Evolutionary conservation across 2,888 invertebrate genomes (phyloP), one percentile per base, ranked within the genome.

Genomic region (Synanthedon andrenaeformis): DNA sequence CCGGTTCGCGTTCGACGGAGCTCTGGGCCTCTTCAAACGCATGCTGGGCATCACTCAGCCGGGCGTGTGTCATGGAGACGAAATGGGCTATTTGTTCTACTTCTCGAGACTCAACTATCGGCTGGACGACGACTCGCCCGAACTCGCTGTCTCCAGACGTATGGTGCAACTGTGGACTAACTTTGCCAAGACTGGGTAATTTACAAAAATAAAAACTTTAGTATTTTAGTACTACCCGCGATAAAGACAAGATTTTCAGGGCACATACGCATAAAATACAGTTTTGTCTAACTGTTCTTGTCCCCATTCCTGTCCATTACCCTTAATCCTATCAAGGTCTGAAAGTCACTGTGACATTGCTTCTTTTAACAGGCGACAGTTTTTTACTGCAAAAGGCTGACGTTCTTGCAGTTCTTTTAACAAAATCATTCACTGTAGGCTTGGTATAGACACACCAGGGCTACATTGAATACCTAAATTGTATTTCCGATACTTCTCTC

Each of bases 141-240:
- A 91, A 62, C 79, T 89, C 5, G 82, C 82, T 42, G 90, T 91
- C 1, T 90, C 90, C 49, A 84, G 82, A 57, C 82, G 89, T 42
- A 90, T 91, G 90, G 86, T 90, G 1, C 89, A 89, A 62, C 82
- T 91, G 89, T 91, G 91, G 91, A 89, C 91, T 28, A 90, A 91
- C 70, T 91, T 91, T 59, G 91, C 91, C 41, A 91, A 90, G 74
- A 90, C 88, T 58, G 91, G 91, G 91, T 91, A 66, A 79, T 76
- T 67, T 3, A n/a, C 13, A 45, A 45, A 45, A 45, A 35, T 3
- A 35, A 35, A 35, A 2, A 1, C 6, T 6, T 28, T 14, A 53
- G 42, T 42, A 49, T 52, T 45, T 52, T 42, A 12, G 28, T 48
- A 48, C 28, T 28, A 28, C 28, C 28, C 6, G 11, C 11, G 35